Percentiles rank a stretch among this genome's conserved stretches.
Conservation (phyloP, 2,888 invertebrate species). For the Trichogramma dendrolimi region DNA sequence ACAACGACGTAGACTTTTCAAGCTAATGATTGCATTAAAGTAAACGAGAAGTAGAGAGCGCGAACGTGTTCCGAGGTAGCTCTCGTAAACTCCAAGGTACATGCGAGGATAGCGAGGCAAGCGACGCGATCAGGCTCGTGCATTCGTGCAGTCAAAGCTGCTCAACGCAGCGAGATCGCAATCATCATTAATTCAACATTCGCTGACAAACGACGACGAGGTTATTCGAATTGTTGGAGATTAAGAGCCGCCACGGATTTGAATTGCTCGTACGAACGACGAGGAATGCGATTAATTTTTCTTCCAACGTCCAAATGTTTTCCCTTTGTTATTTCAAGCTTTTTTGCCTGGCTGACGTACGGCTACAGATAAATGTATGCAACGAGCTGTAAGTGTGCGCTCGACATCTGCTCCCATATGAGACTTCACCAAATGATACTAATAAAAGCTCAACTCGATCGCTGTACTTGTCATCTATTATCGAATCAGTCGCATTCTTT, state of each 20-base stretch:
- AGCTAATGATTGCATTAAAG: constrained; percentile 45
- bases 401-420: no score
- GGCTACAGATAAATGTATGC: no score
- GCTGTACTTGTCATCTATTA: no score
- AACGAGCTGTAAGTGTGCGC: no score
- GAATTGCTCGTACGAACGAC: constrained; percentile 26
- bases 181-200: constrained; percentile 50
- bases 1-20: constrained; percentile 28
- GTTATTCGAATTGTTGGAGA: constrained; percentile 45
- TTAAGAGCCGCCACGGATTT: constrained; percentile 44
- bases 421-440: no score
- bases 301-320: constrained; percentile 23
- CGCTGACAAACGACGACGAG: constrained; percentile 44
- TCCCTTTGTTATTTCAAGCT: no score
- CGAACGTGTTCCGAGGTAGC: not conserved
- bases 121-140: not conserved
- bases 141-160: not conserved
- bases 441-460: no score
- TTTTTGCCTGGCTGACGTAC: no score
- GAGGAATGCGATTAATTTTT: constrained; percentile 50
- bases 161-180: constrained; percentile 31
- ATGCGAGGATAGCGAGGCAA: constrained; percentile 29
- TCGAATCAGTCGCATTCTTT: no score
- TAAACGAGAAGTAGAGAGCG: constrained; percentile 39
- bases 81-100: constrained; percentile 1